Evolutionary conservation across 2,797 vertebrate genomes (phyloP), one percentile per base, ranked within the genome.

Genomic region (Margarornis squamiger): DNA sequence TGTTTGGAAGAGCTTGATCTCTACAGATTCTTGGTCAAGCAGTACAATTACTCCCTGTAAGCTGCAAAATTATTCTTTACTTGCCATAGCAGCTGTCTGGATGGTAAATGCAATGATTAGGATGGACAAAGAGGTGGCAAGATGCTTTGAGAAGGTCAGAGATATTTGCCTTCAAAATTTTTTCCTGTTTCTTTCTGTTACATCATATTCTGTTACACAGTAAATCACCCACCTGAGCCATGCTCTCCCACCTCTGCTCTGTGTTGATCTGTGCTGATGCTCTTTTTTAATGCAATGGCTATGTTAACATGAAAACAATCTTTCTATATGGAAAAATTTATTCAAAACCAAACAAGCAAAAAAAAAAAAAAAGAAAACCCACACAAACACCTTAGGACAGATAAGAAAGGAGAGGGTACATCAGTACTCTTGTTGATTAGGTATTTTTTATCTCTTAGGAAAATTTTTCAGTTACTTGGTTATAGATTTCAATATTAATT

Each of bases 371-470:
- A 29, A 6, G 6, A n/a, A 34, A 22, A 36, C 7, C 45, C 34
- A 36, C 57, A 12, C 23, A 29, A 29, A 24, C 9, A 26, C 7
- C 54, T 17, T 7, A 32, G 7, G 11, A 20, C 14, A 59, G 20
- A 36, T 29, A 7, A 74, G 36, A 80, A 87, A 82, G 34, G 24
- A 57, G 9, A 6, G 3, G 2, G 2, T 23, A 63, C 12, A 43
- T 23, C 20, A 46, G 8, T 45, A 10, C 3, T 48, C 10, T 32
- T 67, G 7, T 26, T 21, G 4, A 11, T 66, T 70, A 0, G 1
- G 0, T 54, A 68, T 86, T 80, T 30, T 80, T 30, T 62, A 46
- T 29, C 4, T 22, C 22, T 75, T 48, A 16, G 10, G 30, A 32
- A 21, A 2, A 0, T 54, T 67, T 88, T 86, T 88, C 10, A 39